Evolutionary conservation across 2,797 vertebrate genomes (phyloP), one percentile per base, ranked within the genome.

Genomic region (Fistularia commersonii): DNA sequence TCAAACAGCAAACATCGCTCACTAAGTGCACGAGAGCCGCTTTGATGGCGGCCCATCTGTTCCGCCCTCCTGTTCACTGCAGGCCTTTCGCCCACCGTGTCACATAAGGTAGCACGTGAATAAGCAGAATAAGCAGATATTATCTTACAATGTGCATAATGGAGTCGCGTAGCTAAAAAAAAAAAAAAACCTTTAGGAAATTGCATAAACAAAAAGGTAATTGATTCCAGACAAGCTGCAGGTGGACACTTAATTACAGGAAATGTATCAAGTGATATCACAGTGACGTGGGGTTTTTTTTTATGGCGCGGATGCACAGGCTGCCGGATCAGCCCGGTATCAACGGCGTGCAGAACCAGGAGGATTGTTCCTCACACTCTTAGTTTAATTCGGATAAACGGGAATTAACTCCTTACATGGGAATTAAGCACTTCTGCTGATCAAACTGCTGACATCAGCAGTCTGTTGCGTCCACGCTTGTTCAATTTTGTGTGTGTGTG

Each of bases 191-290:
- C 79, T 80, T 44, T 40, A 85, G 91, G 92, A 94, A 94, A 95
- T 93, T 87, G 92, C 76, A 92, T 93, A 93, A 92, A 93, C 91
- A 87, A 90, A 89, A 91, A 92, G 87, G 90, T 94, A 95, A 96
- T 95, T 94, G 93, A 95, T 94, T 94, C 92, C 93, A 96, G 92
- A 90, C 91, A 73, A 81, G 90, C 91, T 93, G 93, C 93, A 96
- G 93, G 94, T 95, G 93, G 93, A 94, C 90, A 92, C 87, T 89
- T 91, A 93, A 92, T 92, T 94, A 93, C 91, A 93, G 93, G 93
- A 94, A 93, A 92, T 90, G 90, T 93, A 94, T 94, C 93, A 94
- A 93, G 91, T 92, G 92, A 90, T 84, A 96, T 96, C 93, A 96
- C 91, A 76, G 84, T 88, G 91, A 92, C 92, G 91, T 87, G 76